Percentiles rank a stretch among this genome's conserved stretches.
Conservation (phyloP, 2,888 invertebrate species). For the Polyploca ridens region DNA sequence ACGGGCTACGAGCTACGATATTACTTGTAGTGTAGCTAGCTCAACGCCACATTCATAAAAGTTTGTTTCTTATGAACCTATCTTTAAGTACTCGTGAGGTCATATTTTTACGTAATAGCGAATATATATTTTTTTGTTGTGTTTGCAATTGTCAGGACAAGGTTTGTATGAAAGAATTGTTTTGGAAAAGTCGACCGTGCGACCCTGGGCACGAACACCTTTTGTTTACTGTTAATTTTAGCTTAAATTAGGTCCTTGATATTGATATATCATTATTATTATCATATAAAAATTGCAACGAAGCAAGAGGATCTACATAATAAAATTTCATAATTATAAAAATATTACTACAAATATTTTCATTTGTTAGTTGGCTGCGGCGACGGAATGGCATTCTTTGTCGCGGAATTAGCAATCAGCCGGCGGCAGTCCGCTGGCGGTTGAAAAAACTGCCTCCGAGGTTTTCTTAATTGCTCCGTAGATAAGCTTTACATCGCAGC, state of each 20-base stretch:
- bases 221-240: no score
- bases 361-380: slow-evolving; percentile 57
- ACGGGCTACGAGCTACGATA: slow-evolving; percentile 35
- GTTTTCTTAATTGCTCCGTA: slow-evolving; percentile 73
- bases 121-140: no score
- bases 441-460: slow-evolving; percentile 60
- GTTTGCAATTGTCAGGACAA: no score
- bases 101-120: background rate
- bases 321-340: background rate
- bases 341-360: slow-evolving; percentile 50
- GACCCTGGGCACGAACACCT: no score
- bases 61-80: slow-evolving; percentile 10
- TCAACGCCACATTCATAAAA: slow-evolving; percentile 17
- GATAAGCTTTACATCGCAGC: slow-evolving; percentile 67
- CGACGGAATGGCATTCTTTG: slow-evolving; percentile 72
- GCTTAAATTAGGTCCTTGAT: no score
- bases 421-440: slow-evolving; percentile 45
- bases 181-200: no score
- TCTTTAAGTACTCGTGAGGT: slow-evolving; percentile 18
- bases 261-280: no score
- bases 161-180: no score
- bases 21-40: slow-evolving; percentile 14
- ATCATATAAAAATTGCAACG: no score
- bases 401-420: slow-evolving; percentile 80
- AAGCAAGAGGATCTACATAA: background rate